phyloP scores from a whole-genome alignment of 2,113 vertebrate species.

The Solea senegalensis region DNA sequence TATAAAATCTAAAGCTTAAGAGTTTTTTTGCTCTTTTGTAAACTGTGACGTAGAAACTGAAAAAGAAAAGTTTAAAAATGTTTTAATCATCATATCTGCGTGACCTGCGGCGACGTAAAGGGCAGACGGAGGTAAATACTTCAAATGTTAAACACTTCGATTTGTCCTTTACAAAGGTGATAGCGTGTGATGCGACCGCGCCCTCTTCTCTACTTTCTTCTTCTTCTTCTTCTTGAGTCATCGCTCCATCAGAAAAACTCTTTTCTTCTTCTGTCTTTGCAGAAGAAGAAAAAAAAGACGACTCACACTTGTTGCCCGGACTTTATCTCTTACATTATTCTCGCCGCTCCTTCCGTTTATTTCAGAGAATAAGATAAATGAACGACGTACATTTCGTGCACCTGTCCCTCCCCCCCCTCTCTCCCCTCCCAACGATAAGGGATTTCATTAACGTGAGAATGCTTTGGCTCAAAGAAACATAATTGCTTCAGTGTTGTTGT shows the following conservation, averaged over 20 bases:
- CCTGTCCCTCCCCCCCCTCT: conserved; percentile 81
- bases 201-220: conserved; percentile 23
- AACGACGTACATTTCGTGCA: conserved; percentile 80
- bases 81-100: conserved; percentile 34
- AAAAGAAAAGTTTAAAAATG: neutral
- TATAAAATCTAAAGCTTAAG: too few species aligned
- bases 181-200: conserved; percentile 65
- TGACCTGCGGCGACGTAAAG: conserved; percentile 65
- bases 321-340: conserved; percentile 74
- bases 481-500: conserved; percentile 85
- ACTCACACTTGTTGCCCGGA: conserved; percentile 79
- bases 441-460: conserved; percentile 85
- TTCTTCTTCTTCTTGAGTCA: conserved; percentile 23
- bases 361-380: conserved; percentile 83
- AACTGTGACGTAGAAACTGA: conserved; percentile 3
- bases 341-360: conserved; percentile 72
- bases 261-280: conserved; percentile 44
- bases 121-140: conserved; percentile 80
- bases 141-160: conserved; percentile 73
- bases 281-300: conserved; percentile 27
- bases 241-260: neutral
- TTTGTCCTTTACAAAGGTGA: conserved; percentile 79
- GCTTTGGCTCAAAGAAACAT: conserved; percentile 82
- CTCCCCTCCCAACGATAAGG: conserved; percentile 78
- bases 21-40: neutral